Conservation (phyloP, 2,888 invertebrate species). For the Chaetoderma sp. region DNA sequence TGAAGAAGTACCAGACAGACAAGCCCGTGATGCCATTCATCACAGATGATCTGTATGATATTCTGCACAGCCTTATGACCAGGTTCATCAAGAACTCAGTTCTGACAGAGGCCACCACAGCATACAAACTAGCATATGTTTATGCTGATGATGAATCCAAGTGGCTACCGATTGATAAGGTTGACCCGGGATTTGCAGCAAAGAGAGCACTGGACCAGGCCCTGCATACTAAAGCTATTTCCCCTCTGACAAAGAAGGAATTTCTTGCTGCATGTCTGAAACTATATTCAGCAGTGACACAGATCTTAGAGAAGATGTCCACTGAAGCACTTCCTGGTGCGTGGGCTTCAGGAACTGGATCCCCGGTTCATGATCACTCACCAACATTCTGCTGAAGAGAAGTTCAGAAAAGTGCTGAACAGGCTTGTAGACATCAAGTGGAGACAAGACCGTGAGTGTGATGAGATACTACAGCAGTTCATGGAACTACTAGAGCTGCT, state of each 20-base stretch:
- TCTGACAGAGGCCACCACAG: no score
- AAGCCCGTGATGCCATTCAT: slow-evolving; percentile 4
- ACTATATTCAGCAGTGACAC: no score
- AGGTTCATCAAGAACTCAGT: slow-evolving; percentile 5
- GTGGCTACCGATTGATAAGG: not conserved
- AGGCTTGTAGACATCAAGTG: no score
- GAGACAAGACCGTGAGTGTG: no score
- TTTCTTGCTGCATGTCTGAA: no score
- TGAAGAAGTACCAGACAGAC: slow-evolving; percentile 2
- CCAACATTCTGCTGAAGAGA: no score
- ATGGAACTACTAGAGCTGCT: not conserved
- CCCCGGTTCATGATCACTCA: not conserved
- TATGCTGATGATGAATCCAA: not conserved
- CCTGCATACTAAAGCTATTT: not conserved
- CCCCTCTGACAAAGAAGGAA: no score
- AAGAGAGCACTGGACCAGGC: not conserved
- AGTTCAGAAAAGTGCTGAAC: no score
- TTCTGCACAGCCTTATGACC: not conserved
- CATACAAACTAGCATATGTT: no score
- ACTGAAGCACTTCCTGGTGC: slow-evolving; percentile 9
- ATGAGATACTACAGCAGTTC: not conserved
- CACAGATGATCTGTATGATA: not conserved
- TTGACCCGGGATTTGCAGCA: not conserved
- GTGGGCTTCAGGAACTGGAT: slow-evolving; percentile 8
- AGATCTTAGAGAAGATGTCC: slow-evolving; percentile 26